Evolutionary conservation across 1,140 invertebrate genomes (phyloP), one percentile per base, ranked within the genome.

Genomic region (Conopomorpha cramerella): DNA sequence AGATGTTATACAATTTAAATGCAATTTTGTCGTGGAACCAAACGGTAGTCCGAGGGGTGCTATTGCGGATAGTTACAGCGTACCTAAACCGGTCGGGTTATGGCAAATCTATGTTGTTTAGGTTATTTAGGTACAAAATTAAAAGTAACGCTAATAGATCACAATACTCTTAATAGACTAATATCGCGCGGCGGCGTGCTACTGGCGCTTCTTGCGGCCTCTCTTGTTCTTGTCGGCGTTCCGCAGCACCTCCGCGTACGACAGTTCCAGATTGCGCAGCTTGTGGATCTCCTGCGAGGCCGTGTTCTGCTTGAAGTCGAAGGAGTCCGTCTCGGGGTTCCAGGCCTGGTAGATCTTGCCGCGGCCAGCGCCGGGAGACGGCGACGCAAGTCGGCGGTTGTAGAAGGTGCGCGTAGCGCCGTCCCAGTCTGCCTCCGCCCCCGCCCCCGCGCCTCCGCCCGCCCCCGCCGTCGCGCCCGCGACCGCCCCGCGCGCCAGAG

Each of bases 201-300:
- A 79, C 41, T 78, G 77, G 40, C 78, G 74, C 46, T 71, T 79
- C 43, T 77, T 77, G 46, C 77, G 70, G 49, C 77, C 60, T 30
- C 45, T 49, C 45, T 77, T 78, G 26, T 62, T 77, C 53, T 79
- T 78, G 46, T 88, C 86, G 26, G 85, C 83, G 55, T 85, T 85
- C 32, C 88, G 81, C 8, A 93, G 68, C 2, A 86, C 90, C 61
- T 93, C 90, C 0, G 90, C 90, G 55, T 93, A 93, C 2, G 89
- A 89, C 53, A 89, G 82, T 46, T 93, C 90, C 16, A 93, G 67
- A 45, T 86, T 84, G 57, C 87, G 87, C 28, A 93, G 67, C 49
- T 88, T 88, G 42, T 90, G 86, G 7, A 92, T 84, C 44, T 92
- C 89, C 49, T 90, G 87, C 0, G 89, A 90, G 2, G 89, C 88